Base-by-base conservation (phyloP, 2,888 invertebrate genomes). In the Mesorhabditis spiculigera region DNA sequence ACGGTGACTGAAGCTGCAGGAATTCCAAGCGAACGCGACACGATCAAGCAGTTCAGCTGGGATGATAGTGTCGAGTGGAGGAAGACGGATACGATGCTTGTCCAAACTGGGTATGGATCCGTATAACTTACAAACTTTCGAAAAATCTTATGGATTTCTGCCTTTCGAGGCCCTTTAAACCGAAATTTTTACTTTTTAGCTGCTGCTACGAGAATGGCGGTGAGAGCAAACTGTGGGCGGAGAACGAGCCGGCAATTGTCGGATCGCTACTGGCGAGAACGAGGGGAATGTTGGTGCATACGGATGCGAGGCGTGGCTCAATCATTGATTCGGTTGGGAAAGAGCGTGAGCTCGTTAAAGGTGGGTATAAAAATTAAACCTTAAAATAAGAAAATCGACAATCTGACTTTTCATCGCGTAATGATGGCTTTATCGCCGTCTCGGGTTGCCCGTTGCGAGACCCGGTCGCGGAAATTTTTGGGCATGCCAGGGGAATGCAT, bases 171-270 rank as follows among this genome's bases (percentile, higher is more conserved):
- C 28, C n/a, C n/a, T 73, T 16, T 13, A 10, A 43, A 43, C 10
- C 13, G 4, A 16, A 16, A 63, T 63, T 16, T n/a, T 28, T 16
- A 63, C 71, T 66, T 42, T 66, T 63, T 8, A 83, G 81, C 5
- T 84, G 84, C 50, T 84, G 85, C 69, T 83, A 85, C 66, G 83
- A 84, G 63, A 77, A 75, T 16, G 75, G 78, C 65, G 81, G 80
- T n/a, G 74, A 76, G 43, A 78, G 81, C 6, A 77, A 81, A 68
- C 63, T 83, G 13, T 83, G 77, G 67, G 74, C 75, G 4, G 84
- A 84, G 66, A 84, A 84, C 69, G 72, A 74, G 42, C 63, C 67
- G 13, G 70, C 82, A n/a, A 69, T 84, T 13, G 58, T 77, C 13
- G 71, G 71, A 42, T 67, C 76, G 10, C 44, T 82, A 6, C 72